Evolutionary conservation across 2,888 invertebrate genomes (phyloP).

Genomic region (Drosophila borealis): DNA sequence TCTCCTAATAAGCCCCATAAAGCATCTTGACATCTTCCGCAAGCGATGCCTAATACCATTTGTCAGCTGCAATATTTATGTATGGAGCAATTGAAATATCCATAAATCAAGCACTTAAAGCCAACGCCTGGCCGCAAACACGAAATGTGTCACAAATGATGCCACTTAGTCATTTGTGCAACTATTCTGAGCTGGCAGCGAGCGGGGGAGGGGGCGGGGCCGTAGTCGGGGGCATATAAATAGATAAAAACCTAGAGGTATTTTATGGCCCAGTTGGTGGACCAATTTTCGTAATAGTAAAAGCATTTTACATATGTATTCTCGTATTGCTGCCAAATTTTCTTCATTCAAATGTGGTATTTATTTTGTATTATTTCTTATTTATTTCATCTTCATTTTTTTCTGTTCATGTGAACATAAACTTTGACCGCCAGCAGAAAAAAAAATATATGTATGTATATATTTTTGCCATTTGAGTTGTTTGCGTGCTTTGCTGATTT

Average conservation of each 20-base stretch:
- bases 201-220: rapidly evolving
- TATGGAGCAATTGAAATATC: constrained; percentile 71
- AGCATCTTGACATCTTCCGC: constrained; percentile 67
- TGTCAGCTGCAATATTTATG: constrained; percentile 76
- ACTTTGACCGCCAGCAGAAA: constrained; percentile 44
- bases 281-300: constrained; percentile 31
- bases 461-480: constrained; percentile 59
- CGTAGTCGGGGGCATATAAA: constrained; percentile 13
- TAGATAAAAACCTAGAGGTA: constrained; percentile 28
- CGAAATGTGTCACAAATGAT: constrained; percentile 59
- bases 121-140: constrained; percentile 57
- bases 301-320: constrained; percentile 37
- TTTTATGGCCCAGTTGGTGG: constrained; percentile 37
- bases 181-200: constrained; percentile 33
- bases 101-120: constrained; percentile 75
- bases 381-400: constrained; percentile 8
- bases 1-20: constrained; percentile 63
- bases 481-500: constrained; percentile 70
- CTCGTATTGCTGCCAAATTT: background rate
- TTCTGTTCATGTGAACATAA: constrained; percentile 50
- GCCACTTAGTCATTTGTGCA: constrained; percentile 60
- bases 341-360: constrained; percentile 14
- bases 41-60: constrained; percentile 72
- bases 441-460: background rate
- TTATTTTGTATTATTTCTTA: constrained; percentile 13